Conservation (phyloP, 2,888 invertebrate species). For the Cylindroiulus punctatus region DNA sequence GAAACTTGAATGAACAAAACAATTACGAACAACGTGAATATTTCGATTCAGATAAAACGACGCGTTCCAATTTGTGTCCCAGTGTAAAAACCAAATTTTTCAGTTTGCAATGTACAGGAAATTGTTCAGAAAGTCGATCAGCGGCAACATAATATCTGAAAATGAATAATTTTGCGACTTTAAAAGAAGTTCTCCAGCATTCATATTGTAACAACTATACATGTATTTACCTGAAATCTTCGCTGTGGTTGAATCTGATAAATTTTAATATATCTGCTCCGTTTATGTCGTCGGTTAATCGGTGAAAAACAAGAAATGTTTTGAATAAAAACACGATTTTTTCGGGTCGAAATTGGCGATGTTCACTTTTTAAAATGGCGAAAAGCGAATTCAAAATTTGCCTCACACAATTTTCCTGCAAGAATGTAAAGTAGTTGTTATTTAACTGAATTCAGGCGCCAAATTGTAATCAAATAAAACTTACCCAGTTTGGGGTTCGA, state of each 20-base stretch:
- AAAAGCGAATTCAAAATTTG: neutral
- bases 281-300: neutral
- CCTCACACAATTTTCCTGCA: neutral
- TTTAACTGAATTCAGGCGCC: neutral
- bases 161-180: neutral
- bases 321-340: constrained; percentile 7
- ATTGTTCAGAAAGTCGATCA: neutral
- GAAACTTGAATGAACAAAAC: neutral
- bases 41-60: neutral
- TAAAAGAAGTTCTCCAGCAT: neutral
- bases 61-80: neutral
- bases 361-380: neutral
- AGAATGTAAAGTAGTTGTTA: neutral
- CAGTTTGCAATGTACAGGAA: neutral
- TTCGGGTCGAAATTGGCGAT: neutral
- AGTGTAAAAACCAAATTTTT: neutral
- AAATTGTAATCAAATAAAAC: neutral
- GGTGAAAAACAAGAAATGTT: neutral
- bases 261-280: neutral
- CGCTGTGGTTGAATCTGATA: neutral
- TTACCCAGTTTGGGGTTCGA: neutral
- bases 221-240: constrained; percentile 1
- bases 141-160: neutral
- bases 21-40: neutral
- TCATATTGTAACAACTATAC: neutral